phyloP scores from a whole-genome alignment of 2,888 invertebrate genomes.

The Cordylochernes scorpioides region DNA sequence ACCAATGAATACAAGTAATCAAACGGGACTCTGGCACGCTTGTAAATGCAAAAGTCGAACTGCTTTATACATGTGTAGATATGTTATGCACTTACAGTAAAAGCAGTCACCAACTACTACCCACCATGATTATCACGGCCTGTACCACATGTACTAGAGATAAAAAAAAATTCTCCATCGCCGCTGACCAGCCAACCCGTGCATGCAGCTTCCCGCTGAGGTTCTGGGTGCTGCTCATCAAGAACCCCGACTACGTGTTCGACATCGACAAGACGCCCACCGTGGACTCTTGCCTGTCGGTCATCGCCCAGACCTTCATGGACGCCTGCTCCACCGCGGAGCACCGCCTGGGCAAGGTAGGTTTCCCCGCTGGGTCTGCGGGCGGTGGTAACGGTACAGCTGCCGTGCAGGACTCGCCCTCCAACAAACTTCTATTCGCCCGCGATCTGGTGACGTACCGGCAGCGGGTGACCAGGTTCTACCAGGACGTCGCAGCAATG shows the following conservation, averaged over 20 bases:
- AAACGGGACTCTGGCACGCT: too few relatives aligned
- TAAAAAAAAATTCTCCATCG: too few relatives aligned
- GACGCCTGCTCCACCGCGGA: constrained; percentile 19
- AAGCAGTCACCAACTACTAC: too few relatives aligned
- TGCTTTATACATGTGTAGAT: too few relatives aligned
- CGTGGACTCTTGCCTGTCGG: constrained; percentile 20
- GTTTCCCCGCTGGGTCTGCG: background rate
- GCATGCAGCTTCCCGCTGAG: constrained; percentile 18
- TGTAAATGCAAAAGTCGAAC: too few relatives aligned
- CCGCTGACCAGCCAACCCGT: background rate
- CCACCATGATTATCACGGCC: too few relatives aligned
- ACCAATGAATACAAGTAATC: too few relatives aligned
- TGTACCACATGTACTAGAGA: too few relatives aligned
- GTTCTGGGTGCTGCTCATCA: constrained; percentile 22
- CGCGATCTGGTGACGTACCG: constrained; percentile 19
- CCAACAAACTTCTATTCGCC: constrained; percentile 22
- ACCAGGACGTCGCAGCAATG: constrained; percentile 16
- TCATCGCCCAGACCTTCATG: constrained; percentile 22
- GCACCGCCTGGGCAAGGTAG: constrained; percentile 16
- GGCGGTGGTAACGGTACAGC: background rate
- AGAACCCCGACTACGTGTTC: constrained; percentile 21
- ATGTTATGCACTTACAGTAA: too few relatives aligned
- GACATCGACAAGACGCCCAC: constrained; percentile 20
- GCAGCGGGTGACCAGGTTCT: constrained; percentile 17
- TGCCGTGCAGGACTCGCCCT: constrained; percentile 20